Percentiles rank a stretch among this genome's conserved stretches.
These are phyloP conservation scores for Lutraria lutraria DNA, from an alignment of 2,888 invertebrate species.

Conservation along the genomic window DNA sequence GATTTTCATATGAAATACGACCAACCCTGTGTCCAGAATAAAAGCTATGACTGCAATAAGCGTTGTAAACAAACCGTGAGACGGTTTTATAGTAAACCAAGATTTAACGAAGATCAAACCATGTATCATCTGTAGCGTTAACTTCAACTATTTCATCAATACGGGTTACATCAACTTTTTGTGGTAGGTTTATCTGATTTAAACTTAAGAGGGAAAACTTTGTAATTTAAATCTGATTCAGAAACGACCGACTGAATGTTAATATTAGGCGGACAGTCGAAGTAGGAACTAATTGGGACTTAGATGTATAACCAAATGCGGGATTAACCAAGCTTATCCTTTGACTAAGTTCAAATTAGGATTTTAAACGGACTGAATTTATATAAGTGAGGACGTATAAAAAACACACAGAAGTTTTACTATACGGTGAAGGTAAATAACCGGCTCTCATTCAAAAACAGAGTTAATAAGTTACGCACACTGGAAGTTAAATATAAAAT, in stretches of 20 bases:
- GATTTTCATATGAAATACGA: neutral
- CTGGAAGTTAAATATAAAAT: neutral
- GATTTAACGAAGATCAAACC: neutral
- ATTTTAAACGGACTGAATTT: constrained; percentile 10
- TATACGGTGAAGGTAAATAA: neutral
- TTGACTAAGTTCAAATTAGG: neutral
- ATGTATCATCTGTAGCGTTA: neutral
- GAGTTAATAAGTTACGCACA: neutral
- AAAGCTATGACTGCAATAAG: neutral
- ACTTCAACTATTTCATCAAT: neutral
- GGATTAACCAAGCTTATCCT: constrained; percentile 18
- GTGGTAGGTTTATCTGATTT: neutral
- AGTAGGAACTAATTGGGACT: constrained; percentile 8
- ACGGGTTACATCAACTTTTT: constrained; percentile 9
- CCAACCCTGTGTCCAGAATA: constrained; percentile 9
- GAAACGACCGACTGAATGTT: neutral
- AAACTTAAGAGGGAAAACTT: neutral
- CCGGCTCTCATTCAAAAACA: neutral
- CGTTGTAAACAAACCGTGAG: neutral
- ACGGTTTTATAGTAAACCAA: neutral
- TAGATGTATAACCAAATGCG: neutral
- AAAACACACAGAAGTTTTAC: neutral
- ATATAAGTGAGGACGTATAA: neutral
- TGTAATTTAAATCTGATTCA: constrained; percentile 6
- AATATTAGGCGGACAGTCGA: neutral